phyloP scores from a whole-genome alignment of 1,140 invertebrate species.

The Thaumatotibia leucotreta region DNA sequence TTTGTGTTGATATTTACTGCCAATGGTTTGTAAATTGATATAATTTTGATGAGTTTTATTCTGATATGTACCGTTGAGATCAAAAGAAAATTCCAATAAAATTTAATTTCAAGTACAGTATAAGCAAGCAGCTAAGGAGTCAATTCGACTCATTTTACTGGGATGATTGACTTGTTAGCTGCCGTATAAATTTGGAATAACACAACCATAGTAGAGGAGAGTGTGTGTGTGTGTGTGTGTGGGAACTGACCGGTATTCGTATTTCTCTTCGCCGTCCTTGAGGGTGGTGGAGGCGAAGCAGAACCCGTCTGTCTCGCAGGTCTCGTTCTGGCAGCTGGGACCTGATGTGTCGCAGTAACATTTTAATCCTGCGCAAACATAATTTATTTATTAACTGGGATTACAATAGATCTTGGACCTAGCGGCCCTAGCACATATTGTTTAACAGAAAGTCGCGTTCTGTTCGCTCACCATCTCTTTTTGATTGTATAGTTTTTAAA shows the following conservation, averaged over 20 bases:
- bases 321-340: slow-evolving; percentile 80
- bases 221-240: slow-evolving; percentile 11
- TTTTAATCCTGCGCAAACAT: slow-evolving; percentile 44
- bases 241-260: slow-evolving; percentile 84
- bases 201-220: not conserved
- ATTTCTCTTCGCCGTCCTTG: slow-evolving; percentile 78
- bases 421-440: too few species aligned
- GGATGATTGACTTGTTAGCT: not conserved
- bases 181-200: not conserved
- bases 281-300: slow-evolving; percentile 89
- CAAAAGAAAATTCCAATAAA: slow-evolving; percentile 12
- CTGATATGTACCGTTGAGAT: slow-evolving; percentile 15
- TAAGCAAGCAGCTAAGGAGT: too few species aligned
- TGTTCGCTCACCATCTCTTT: too few species aligned
- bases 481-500: too few species aligned
- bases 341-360: slow-evolving; percentile 62
- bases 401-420: not conserved
- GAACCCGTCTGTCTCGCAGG: slow-evolving; percentile 92
- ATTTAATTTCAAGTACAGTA: too few species aligned
- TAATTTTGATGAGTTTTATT: slow-evolving; percentile 55
- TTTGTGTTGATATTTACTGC: slow-evolving; percentile 25
- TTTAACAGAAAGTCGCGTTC: too few species aligned
- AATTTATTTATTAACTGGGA: not conserved
- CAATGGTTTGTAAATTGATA: slow-evolving; percentile 25
- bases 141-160: too few species aligned